Percentiles rank a stretch among this genome's conserved stretches.
These are phyloP conservation scores for Penaeus chinensis DNA, from an alignment of 1,140 invertebrate genomes.

Conservation along the genomic window DNA sequence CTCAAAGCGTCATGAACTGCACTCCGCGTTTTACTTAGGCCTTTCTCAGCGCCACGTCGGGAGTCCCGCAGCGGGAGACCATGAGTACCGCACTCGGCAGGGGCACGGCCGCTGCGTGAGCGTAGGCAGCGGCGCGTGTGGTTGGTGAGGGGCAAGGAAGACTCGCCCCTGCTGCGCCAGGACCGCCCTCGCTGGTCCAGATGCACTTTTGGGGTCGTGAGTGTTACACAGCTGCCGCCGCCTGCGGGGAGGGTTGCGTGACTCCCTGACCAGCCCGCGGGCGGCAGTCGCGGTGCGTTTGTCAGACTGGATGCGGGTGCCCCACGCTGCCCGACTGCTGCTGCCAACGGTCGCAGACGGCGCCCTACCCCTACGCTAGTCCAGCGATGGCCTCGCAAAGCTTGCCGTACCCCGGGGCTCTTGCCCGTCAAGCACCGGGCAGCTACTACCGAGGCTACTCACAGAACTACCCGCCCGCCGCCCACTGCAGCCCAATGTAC, in stretches of 20 bases:
- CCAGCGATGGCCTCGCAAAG: background rate
- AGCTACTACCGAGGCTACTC: conserved; percentile 10
- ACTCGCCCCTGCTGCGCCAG: conserved; percentile 18
- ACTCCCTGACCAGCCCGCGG: conserved; percentile 38
- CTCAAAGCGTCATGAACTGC: too few species aligned
- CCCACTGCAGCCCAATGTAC: conserved; percentile 47
- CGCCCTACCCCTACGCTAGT: conserved; percentile 15
- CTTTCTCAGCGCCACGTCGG: too few species aligned
- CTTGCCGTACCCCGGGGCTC: conserved; percentile 5
- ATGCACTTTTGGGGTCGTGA: conserved; percentile 49
- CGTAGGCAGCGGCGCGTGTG: background rate
- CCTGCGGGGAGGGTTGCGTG: conserved; percentile 28
- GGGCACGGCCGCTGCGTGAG: too few species aligned
- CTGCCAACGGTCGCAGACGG: background rate
- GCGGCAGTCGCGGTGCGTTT: conserved; percentile 27
- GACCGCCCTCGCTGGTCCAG: background rate
- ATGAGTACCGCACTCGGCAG: too few species aligned
- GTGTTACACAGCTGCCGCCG: background rate
- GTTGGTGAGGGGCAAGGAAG: background rate
- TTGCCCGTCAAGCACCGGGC: background rate
- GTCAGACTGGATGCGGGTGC: background rate
- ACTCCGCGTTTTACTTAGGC: too few species aligned
- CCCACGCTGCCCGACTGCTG: too few species aligned
- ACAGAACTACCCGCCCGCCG: conserved; percentile 13
- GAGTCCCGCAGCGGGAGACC: too few species aligned